These are phyloP conservation scores for Aurelia aurita DNA, from an alignment of 30 jellyfish, hydroid and myxozoan genomes.

Conservation along the genomic window DNA sequence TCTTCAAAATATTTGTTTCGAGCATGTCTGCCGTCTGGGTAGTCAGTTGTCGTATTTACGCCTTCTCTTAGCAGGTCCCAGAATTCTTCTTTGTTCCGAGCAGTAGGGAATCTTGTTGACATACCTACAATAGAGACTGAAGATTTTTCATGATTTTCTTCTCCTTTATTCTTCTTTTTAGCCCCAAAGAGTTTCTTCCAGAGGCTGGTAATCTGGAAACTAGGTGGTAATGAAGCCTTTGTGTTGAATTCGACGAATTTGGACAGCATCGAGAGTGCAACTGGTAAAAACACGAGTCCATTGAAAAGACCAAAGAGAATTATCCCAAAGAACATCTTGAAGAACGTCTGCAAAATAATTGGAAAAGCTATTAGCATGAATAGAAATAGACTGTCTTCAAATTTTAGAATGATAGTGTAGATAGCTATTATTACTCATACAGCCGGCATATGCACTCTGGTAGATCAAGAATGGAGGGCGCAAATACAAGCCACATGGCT, in stretches of 20 bases:
- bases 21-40: conserved; percentile 64
- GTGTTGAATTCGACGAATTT: conserved; percentile 1
- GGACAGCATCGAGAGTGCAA: conserved; percentile 43
- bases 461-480: too few species aligned
- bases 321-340: conserved; percentile 83
- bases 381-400: not conserved
- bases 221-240: not conserved
- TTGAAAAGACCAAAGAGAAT: conserved; percentile 66
- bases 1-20: conserved; percentile 47
- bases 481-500: too few species aligned
- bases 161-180: not conserved
- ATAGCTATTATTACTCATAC: too few species aligned
- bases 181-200: not conserved
- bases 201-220: too few species aligned
- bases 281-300: conserved; percentile 70
- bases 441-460: too few species aligned
- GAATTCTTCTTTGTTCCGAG: conserved; percentile 48
- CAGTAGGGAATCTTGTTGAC: conserved; percentile 69
- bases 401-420: not conserved
- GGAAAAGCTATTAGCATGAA: not conserved
- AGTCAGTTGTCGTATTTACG: conserved; percentile 43
- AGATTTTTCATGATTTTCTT: not conserved
- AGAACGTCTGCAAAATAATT: conserved; percentile 41
- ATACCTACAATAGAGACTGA: conserved; percentile 54
- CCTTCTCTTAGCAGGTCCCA: conserved; percentile 38